Evolutionary conservation across 2,113 vertebrate genomes (phyloP).

Genomic region (Chlorodrepanis virens): DNA sequence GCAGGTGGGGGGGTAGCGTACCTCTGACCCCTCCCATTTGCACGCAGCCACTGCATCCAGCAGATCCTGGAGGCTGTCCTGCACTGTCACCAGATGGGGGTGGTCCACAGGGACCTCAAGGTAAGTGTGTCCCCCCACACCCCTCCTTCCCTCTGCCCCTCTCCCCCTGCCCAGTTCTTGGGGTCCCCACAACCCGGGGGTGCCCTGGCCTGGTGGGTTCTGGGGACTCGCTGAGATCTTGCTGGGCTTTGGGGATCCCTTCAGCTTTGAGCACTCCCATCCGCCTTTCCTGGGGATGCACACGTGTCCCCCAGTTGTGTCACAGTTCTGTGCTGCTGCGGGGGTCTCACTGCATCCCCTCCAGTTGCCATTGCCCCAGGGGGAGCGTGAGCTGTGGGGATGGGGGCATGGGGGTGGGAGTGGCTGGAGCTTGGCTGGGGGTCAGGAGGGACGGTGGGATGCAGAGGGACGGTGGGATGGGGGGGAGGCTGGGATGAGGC

Average conservation of each 20-base stretch:
- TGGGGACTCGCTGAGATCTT: background rate
- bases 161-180: background rate
- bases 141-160: background rate
- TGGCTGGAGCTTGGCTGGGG: background rate
- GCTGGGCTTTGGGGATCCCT: background rate
- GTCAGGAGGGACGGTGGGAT: background rate
- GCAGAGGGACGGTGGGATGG: background rate
- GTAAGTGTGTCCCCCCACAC: constrained; percentile 61
- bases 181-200: background rate
- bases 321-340: accelerated
- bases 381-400: background rate
- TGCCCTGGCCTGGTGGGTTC: accelerated
- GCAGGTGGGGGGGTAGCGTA: background rate
- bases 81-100: constrained; percentile 91
- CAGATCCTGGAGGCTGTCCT: constrained; percentile 81
- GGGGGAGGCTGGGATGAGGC: too few species aligned
- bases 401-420: background rate
- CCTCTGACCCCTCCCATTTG: background rate
- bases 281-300: background rate
- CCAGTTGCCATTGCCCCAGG: accelerated
- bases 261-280: background rate
- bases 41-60: constrained; percentile 34
- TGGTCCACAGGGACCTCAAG: constrained; percentile 98
- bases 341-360: background rate
- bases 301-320: accelerated